phyloP scores from a whole-genome alignment of 2,113 vertebrate species.

The Entomyzon cyanotis region DNA sequence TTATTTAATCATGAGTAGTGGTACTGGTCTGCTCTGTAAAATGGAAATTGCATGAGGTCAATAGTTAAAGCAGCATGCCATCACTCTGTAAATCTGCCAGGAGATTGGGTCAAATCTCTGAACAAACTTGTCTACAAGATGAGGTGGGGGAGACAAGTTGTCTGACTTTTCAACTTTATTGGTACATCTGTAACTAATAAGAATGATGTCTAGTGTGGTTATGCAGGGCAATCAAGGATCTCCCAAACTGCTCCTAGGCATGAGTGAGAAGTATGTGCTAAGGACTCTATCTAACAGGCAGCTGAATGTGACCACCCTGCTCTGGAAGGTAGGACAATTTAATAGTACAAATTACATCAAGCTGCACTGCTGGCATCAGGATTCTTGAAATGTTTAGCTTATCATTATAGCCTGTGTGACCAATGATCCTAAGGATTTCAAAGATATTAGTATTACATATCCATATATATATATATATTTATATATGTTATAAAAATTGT shows the following conservation, averaged over 20 bases:
- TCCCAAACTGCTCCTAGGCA: not conserved
- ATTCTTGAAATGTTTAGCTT: not conserved
- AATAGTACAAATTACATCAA: not conserved
- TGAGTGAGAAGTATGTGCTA: not conserved
- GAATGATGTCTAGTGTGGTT: not conserved
- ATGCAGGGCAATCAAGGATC: not conserved
- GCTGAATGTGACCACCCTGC: not conserved
- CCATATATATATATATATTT: not conserved
- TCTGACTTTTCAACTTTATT: not conserved
- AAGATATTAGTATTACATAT: not conserved
- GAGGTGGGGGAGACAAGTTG: not conserved
- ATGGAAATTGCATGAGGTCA: not conserved
- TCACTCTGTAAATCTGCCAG: not conserved
- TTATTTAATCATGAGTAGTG: not conserved
- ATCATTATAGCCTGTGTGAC: not conserved
- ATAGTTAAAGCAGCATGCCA: not conserved
- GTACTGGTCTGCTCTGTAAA: not conserved
- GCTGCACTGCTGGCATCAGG: not conserved
- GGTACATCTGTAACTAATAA: not conserved
- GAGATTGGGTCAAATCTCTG: not conserved
- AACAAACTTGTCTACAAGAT: not conserved
- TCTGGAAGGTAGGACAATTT: not conserved
- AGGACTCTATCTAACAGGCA: not conserved
- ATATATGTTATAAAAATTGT: not conserved
- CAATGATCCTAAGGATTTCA: not conserved